Conservation (phyloP, 2,888 invertebrate genomes). For the Rhagium mordax region DNA sequence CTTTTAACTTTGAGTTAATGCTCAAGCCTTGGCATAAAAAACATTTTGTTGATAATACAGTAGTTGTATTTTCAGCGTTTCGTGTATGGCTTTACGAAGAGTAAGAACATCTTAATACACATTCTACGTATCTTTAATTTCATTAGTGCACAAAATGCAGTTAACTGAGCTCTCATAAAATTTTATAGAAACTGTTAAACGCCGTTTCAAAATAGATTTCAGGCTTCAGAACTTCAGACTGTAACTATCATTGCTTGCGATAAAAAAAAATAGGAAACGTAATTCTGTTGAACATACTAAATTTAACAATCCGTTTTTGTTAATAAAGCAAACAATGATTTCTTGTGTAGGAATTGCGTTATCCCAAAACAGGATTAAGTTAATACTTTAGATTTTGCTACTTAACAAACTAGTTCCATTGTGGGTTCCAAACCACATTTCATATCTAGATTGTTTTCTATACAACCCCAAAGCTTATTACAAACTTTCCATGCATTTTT, state of each 20-base stretch:
- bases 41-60: no score
- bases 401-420: neutral
- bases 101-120: no score
- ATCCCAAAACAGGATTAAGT: neutral
- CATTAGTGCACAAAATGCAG: neutral
- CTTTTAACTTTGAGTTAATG: no score
- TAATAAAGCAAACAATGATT: neutral
- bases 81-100: no score
- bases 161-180: neutral
- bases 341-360: neutral
- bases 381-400: constrained; percentile 12
- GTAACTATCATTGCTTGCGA: neutral
- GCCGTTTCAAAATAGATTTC: neutral
- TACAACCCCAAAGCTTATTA: constrained; percentile 12
- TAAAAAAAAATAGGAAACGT: neutral
- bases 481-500: constrained; percentile 3
- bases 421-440: constrained; percentile 1
- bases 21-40: no score
- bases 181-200: neutral
- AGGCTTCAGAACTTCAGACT: neutral
- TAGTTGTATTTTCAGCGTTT: no score
- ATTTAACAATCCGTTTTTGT: neutral
- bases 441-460: constrained; percentile 1
- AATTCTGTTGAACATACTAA: neutral
- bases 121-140: neutral